Conservation (phyloP, 2,113 vertebrate species). For the Callocephalon fimbriatum region DNA sequence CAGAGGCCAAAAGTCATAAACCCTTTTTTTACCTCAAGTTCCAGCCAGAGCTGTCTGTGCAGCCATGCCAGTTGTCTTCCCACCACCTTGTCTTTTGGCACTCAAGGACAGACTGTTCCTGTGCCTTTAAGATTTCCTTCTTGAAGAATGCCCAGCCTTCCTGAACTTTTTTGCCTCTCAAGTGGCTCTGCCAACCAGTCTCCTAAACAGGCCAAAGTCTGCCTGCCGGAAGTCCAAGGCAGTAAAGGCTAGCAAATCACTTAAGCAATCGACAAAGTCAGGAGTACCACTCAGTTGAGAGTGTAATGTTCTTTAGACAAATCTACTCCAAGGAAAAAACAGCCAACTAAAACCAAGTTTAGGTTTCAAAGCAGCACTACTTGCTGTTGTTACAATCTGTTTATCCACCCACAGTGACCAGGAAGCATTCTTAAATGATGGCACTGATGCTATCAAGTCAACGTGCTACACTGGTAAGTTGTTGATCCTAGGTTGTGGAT, state of each 20-base stretch:
- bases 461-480: neutral
- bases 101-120: neutral
- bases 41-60: neutral
- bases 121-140: neutral
- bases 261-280: neutral
- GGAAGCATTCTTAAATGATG: neutral
- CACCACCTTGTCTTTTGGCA: accelerated
- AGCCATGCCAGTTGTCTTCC: neutral
- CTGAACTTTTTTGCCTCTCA: neutral
- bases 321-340: neutral
- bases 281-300: neutral
- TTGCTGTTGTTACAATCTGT: neutral
- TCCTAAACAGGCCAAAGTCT: neutral
- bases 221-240: neutral
- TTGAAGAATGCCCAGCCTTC: neutral
- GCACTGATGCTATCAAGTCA: neutral
- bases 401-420: neutral
- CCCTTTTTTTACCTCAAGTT: neutral
- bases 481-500: neutral
- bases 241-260: neutral
- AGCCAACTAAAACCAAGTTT: neutral
- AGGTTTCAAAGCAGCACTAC: neutral
- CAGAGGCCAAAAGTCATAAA: neutral
- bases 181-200: neutral
- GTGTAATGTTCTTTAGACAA: neutral